Evolutionary conservation across 1,140 invertebrate genomes (phyloP), one percentile per base, ranked within the genome.

Genomic region (Whitmania pigra): DNA sequence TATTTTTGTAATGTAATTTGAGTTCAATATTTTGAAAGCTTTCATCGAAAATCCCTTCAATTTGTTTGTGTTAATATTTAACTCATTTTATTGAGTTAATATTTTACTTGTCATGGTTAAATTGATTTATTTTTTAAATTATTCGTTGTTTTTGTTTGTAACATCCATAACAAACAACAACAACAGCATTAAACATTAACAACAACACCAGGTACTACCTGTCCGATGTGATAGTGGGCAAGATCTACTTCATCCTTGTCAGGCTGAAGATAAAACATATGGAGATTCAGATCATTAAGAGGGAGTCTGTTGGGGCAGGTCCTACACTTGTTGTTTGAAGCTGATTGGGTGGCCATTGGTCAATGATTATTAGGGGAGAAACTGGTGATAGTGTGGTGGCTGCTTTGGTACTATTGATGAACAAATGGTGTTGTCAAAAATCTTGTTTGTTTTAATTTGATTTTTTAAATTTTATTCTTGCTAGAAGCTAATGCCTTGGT

Each of bases 221-320:
- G 80, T 94, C 95, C 84, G 97, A 99, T 85, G 96, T 98, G 2
- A 99, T 99, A 82, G 94, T 99, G 74, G 97, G 96, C 54, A 99
- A 99, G 87, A 99, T 99, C 78, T 99, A 99, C 83, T 99, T 99
- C 83, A 85, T 99, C 71, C 86, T 99, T 75, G 95, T 99, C 43
- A 88, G 96, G 82, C 99, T 99, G 80, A 99, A 99, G 86, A 98
- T 99, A 73, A 98, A 98, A 85, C 94, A 99, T 79, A 99, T 99
- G 97, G 96, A 99, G 85, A 94, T 99, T 80, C 94, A 96, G 22
- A 98, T 99, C 75, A 96, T 99, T 72, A 98, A 98, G 83, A 86
- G 91, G 75, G 97, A 99, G 86, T 96, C 91, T 5, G 97, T 95
- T 73, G 96, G 96, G 69, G 91, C 92, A 78, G 94, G 91, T 87